phyloP scores from a whole-genome alignment of 2,797 vertebrate species.

The Enteromius paludinosus region DNA sequence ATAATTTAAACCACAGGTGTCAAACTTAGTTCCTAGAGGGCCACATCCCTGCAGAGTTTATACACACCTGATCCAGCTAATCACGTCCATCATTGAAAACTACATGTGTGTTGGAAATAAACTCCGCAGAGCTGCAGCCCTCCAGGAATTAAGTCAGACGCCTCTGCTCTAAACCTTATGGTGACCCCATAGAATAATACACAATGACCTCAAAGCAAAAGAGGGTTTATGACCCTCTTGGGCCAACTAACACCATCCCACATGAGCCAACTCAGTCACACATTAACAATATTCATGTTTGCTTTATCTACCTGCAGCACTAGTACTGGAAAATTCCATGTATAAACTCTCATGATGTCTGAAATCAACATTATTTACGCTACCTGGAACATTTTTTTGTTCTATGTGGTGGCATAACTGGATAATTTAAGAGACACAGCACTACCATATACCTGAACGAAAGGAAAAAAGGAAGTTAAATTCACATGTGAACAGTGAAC shows the following conservation, averaged over 20 bases:
- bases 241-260: slow-evolving; percentile 24
- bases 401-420: too few relatives aligned
- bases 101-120: background rate
- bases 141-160: background rate
- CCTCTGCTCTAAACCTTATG: slow-evolving; percentile 33
- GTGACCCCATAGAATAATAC: slow-evolving; percentile 69
- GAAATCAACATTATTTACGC: background rate
- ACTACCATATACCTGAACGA: background rate
- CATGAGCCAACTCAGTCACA: slow-evolving; percentile 18
- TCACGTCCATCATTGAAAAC: background rate
- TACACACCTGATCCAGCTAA: background rate
- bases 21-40: background rate
- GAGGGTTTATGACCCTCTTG: slow-evolving; percentile 59
- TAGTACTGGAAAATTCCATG: background rate
- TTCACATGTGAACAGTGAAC: background rate
- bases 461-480: background rate
- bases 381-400: background rate
- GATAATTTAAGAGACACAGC: background rate
- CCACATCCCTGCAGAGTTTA: background rate
- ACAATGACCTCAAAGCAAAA: slow-evolving; percentile 66
- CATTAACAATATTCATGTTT: background rate
- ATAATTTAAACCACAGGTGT: background rate
- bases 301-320: background rate
- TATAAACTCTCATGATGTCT: background rate
- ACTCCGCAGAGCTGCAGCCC: background rate